Evolutionary conservation across 2,113 vertebrate species (phyloP).

Genomic region (Cepphus grylle): DNA sequence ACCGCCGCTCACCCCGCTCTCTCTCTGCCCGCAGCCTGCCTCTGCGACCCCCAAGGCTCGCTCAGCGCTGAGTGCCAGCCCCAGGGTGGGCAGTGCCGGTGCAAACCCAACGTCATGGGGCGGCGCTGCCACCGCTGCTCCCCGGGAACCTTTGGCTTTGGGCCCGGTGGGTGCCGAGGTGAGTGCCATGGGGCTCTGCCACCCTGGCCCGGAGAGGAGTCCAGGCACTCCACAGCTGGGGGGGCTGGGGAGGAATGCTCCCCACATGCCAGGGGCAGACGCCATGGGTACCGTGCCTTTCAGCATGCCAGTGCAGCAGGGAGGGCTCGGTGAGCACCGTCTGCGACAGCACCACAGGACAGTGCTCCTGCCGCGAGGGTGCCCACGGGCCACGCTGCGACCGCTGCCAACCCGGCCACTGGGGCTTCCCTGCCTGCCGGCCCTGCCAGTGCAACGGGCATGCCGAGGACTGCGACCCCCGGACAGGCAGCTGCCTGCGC

Average conservation of each 20-base stretch:
- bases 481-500: slow-evolving; percentile 81
- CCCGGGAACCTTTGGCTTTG: slow-evolving; percentile 88
- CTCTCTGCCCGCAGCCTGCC: slow-evolving; percentile 78
- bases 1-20: accelerated
- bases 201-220: background rate
- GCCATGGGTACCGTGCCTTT: background rate
- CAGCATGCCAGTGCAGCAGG: slow-evolving; percentile 87
- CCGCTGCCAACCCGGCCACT: slow-evolving; percentile 87
- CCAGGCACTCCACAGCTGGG: background rate
- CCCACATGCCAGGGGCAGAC: accelerated
- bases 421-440: slow-evolving; percentile 91
- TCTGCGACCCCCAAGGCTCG: slow-evolving; percentile 90
- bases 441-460: slow-evolving; percentile 90
- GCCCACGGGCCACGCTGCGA: slow-evolving; percentile 86
- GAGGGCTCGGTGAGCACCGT: slow-evolving; percentile 83
- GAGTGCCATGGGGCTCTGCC: background rate
- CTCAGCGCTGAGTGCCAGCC: slow-evolving; percentile 86
- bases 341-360: slow-evolving; percentile 84
- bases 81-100: slow-evolving; percentile 90
- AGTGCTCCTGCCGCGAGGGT: slow-evolving; percentile 86
- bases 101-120: slow-evolving; percentile 85
- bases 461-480: slow-evolving; percentile 81
- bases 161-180: slow-evolving; percentile 88
- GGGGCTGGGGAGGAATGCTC: accelerated
- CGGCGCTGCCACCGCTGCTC: slow-evolving; percentile 85